Percentiles rank a stretch among this genome's conserved stretches.
phyloP scores from a whole-genome alignment of 2,888 invertebrate genomes.

The Metopia argyrocephala region DNA sequence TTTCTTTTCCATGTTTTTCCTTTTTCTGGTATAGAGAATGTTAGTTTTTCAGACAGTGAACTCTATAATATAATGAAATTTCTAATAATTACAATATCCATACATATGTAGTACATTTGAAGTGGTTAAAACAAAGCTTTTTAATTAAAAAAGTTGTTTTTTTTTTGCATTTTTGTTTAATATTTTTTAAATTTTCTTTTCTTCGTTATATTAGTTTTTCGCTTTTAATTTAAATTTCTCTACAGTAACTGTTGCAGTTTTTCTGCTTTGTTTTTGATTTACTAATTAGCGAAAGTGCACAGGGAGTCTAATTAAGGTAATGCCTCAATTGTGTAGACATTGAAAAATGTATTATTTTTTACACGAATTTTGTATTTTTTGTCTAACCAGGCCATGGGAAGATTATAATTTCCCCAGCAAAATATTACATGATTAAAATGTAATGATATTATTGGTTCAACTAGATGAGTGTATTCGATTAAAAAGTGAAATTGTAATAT shows the following conservation, averaged over 20 bases:
- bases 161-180: neutral
- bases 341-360: conserved; percentile 4
- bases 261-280: conserved; percentile 33
- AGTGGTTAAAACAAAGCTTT: no score
- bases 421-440: no score
- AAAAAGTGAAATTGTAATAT: no score
- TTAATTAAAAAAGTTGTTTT: neutral
- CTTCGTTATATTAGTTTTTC: neutral
- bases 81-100: no score
- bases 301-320: conserved; percentile 42
- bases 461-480: no score
- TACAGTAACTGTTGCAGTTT: conserved; percentile 30
- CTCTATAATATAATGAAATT: no score
- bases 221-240: conserved; percentile 42
- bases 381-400: conserved; percentile 41
- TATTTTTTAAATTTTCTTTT: neutral
- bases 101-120: no score
- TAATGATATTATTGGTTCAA: no score
- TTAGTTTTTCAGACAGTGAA: no score
- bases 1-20: no score
- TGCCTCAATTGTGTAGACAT: conserved; percentile 22
- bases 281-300: conserved; percentile 52
- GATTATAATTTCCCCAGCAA: no score
- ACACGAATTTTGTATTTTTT: neutral
- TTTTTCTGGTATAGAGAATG: no score